Evolutionary conservation across 23 tunicate genomes (phyloP), one percentile per base, ranked within the genome.

Genomic region (Halocynthia aurantium): DNA sequence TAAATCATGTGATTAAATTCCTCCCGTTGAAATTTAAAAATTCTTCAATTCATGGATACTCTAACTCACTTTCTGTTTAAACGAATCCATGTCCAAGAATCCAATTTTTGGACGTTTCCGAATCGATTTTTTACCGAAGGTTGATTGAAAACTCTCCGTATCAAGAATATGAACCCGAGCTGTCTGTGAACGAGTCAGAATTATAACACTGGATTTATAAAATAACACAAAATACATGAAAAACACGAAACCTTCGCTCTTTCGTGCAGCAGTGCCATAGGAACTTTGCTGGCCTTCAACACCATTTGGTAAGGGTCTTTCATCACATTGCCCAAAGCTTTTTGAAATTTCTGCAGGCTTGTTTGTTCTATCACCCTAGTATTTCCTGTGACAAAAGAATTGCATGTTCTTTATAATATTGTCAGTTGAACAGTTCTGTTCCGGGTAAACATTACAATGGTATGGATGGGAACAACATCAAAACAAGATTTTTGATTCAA

Each of bases 281-380:
- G 98, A 10, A 93, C 80, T 64, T 84, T 83, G 67, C 83, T 80
- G 52, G 88, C 64, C 44, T 81, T 84, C 51, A 93, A 61, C 10
- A 93, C 82, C 18, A 93, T 75, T 76, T 93, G 93, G 70, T 87
- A 93, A 10, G 98, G 94, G 70, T 93, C 94, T 52, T 93, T 87
- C 73, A 87, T 81, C 51, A 84, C 94, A 66, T 93, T 84, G 31
- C 81, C 82, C 10, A 93, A 81, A 52, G 84, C 94, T 44, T 87
- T 73, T 65, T 93, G 98, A 84, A 93, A 93, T 61, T 84, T 83
- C 75, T 93, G 98, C 55, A 93, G 71, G 61, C 81, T 80, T 6
- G 55, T 53, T 81, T 93, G 98, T 17, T 86, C 77, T 6, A 93
- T 93, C 0, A 93, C 94, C 53, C 93, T 70, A 6, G 94, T 93